phyloP scores from a whole-genome alignment of 2,888 invertebrate genomes.

The Leptothorax acervorum region DNA sequence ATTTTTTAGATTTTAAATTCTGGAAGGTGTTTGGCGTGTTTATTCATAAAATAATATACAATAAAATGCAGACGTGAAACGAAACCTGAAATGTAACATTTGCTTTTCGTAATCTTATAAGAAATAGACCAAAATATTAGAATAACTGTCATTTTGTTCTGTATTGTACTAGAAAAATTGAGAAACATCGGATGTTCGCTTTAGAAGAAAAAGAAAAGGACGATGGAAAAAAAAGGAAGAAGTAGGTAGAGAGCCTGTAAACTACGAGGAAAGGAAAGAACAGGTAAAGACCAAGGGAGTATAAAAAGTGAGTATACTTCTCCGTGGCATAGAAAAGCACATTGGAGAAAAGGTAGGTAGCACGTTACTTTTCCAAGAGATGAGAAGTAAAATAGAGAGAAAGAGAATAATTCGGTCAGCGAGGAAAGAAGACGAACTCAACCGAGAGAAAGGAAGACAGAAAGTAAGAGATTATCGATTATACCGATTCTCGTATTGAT shows the following conservation, averaged over 20 bases:
- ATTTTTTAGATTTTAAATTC: neutral
- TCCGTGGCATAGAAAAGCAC: constrained; percentile 61
- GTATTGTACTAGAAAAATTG: constrained; percentile 8
- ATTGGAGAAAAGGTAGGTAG: constrained; percentile 56
- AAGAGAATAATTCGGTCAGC: constrained; percentile 42
- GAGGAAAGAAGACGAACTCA: constrained; percentile 37
- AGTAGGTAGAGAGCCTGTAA: neutral
- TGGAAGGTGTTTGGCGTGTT: neutral
- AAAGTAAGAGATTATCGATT: constrained; percentile 9
- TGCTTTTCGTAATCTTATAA: neutral
- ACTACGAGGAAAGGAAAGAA: constrained; percentile 12
- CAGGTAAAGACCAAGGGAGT: neutral
- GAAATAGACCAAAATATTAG: neutral
- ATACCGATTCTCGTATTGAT: neutral
- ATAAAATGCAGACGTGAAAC: neutral
- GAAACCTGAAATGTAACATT: neutral
- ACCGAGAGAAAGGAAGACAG: constrained; percentile 30
- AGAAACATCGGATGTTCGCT: neutral
- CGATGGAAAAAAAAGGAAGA: neutral
- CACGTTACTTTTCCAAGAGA: constrained; percentile 71
- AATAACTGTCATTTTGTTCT: neutral
- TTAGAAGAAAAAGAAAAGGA: neutral
- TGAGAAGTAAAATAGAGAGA: constrained; percentile 48
- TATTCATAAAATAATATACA: constrained; percentile 1
- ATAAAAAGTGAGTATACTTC: constrained; percentile 51